Evolutionary conservation across 2,888 invertebrate species (phyloP).

Genomic region (Drosophila prolongata): DNA sequence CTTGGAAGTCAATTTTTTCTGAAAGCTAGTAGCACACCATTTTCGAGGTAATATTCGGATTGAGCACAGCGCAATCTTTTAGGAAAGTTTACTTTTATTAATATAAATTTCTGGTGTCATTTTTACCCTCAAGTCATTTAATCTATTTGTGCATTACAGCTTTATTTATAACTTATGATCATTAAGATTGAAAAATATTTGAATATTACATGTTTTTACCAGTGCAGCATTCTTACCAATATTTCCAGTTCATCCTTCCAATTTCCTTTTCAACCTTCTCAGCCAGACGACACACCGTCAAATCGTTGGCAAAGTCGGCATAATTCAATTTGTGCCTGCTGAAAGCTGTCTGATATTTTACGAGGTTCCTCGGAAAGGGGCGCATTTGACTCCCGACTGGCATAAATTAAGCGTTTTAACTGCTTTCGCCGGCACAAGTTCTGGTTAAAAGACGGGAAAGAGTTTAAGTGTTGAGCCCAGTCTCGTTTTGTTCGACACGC

Average conservation of each 20-base stretch:
- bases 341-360: slow-evolving; percentile 39
- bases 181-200: no score
- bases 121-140: no score
- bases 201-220: neutral
- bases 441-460: slow-evolving; percentile 6
- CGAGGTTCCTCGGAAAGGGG: slow-evolving; percentile 22
- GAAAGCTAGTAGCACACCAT: no score
- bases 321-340: slow-evolving; percentile 63
- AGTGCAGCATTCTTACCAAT: neutral
- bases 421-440: slow-evolving; percentile 3
- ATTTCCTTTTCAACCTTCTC: slow-evolving; percentile 6
- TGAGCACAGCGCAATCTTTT: no score
- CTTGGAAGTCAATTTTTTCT: no score
- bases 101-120: no score
- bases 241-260: neutral
- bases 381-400: slow-evolving; percentile 17
- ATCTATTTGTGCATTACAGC: no score
- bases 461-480: slow-evolving; percentile 25
- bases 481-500: slow-evolving; percentile 52
- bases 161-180: no score
- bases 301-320: slow-evolving; percentile 58
- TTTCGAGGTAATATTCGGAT: no score
- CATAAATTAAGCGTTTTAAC: slow-evolving; percentile 40
- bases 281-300: slow-evolving; percentile 42
- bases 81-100: no score